These are phyloP conservation scores for Smutsia gigantea DNA, from an alignment of 2,797 vertebrate genomes.

Conservation along the genomic window DNA sequence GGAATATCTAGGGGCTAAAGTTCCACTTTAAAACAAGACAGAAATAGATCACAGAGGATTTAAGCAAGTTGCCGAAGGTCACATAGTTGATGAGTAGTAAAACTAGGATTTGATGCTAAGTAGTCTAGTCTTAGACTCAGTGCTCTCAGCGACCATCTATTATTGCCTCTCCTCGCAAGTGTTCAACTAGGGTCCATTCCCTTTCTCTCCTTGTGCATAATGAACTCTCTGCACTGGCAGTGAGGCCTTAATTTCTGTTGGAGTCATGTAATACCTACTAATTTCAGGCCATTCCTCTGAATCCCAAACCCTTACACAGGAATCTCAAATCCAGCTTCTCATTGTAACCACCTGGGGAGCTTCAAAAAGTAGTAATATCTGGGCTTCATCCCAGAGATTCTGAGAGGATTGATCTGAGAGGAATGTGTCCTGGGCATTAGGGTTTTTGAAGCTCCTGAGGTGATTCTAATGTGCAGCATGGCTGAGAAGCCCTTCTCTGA, in stretches of 20 bases:
- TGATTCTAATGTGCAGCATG: fast-evolving
- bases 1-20: no score
- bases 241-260: neutral
- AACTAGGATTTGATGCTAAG: neutral
- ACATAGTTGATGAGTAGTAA: neutral
- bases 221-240: neutral
- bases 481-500: neutral
- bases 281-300: neutral
- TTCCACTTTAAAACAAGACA: neutral
- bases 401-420: no score
- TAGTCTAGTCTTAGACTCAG: neutral
- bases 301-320: neutral
- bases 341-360: neutral
- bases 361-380: neutral
- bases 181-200: neutral
- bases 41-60: neutral
- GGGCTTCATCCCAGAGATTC: neutral
- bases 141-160: neutral
- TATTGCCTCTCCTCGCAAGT: neutral
- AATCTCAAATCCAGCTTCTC: neutral
- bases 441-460: neutral
- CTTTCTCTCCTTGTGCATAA: neutral
- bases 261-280: neutral
- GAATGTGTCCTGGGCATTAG: neutral
- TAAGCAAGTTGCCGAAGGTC: neutral